A percentile compares a stretch with the other conserved stretches of the same genome.
Evolutionary conservation across 1,140 invertebrate genomes (phyloP).

Genomic region (Lithobius niger): DNA sequence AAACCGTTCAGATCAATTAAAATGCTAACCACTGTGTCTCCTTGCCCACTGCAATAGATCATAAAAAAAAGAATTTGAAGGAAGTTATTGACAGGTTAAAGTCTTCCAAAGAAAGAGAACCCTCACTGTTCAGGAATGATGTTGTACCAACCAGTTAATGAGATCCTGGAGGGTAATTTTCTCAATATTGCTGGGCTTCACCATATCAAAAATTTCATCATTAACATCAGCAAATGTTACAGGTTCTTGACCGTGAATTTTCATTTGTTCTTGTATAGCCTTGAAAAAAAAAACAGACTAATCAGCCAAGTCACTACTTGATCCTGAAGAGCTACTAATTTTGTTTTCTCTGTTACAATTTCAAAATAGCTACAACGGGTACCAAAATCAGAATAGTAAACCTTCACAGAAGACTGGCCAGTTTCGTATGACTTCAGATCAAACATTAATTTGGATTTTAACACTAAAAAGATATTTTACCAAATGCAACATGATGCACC

Average conservation of each 20-base stretch:
- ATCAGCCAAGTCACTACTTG: too few relatives aligned
- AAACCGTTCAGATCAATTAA: slow-evolving; percentile 92
- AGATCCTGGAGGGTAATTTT: slow-evolving; percentile 82
- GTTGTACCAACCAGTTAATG: slow-evolving; percentile 35
- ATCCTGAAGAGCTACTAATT: too few relatives aligned
- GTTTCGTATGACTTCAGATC: too few relatives aligned
- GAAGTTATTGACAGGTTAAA: neutral
- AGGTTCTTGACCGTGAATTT: slow-evolving; percentile 62
- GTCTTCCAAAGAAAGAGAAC: slow-evolving; percentile 1
- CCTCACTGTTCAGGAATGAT: neutral
- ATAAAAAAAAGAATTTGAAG: slow-evolving; percentile 12
- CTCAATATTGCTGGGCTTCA: slow-evolving; percentile 67
- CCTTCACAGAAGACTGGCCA: too few relatives aligned
- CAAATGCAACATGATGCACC: too few relatives aligned
- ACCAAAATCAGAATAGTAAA: too few relatives aligned
- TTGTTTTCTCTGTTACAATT: too few relatives aligned
- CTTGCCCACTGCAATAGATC: slow-evolving; percentile 57
- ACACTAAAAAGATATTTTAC: too few relatives aligned
- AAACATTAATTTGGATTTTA: too few relatives aligned
- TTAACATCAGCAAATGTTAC: slow-evolving; percentile 88
- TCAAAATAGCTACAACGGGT: too few relatives aligned
- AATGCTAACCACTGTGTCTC: slow-evolving; percentile 84
- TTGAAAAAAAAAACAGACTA: too few relatives aligned
- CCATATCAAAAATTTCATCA: slow-evolving; percentile 97
- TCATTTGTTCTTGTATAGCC: slow-evolving; percentile 83